These are phyloP conservation scores for Oreochromis tanganicae DNA, from an alignment of 2,113 vertebrate species.

Conservation along the genomic window DNA sequence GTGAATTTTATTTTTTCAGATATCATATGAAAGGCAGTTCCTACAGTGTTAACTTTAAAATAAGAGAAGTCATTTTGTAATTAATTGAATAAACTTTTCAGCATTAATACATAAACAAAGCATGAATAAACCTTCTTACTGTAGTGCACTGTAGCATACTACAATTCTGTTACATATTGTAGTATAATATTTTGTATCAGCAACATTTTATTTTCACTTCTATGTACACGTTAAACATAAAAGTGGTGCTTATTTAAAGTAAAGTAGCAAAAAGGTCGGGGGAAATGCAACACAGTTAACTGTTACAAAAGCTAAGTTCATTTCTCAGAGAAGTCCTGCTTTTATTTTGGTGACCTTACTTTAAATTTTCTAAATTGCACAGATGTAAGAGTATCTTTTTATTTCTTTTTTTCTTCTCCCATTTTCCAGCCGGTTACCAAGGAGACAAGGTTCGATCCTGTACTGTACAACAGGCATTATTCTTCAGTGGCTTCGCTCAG, in stretches of 20 bases:
- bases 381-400: not conserved
- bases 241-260: not conserved
- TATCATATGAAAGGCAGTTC: not conserved
- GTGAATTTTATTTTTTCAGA: not conserved
- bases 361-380: not conserved
- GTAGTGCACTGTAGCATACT: not conserved
- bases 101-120: not conserved
- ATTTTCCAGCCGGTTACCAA: slow-evolving; percentile 85
- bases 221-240: not conserved
- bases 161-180: not conserved
- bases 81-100: not conserved
- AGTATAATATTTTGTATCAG: not conserved
- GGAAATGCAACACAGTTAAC: not conserved
- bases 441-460: slow-evolving; percentile 93
- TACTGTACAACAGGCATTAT: slow-evolving; percentile 98
- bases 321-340: not conserved
- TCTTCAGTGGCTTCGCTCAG: slow-evolving; percentile 97
- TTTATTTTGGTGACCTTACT: not conserved
- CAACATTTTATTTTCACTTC: not conserved
- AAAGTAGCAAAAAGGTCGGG: not conserved
- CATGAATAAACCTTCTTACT: not conserved
- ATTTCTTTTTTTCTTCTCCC: not conserved
- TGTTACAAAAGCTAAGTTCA: not conserved
- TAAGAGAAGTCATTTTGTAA: not conserved
- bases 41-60: not conserved